Evolutionary conservation across 1,140 invertebrate genomes (phyloP), one percentile per base, ranked within the genome.

Genomic region (Coenobita brevimanus): DNA sequence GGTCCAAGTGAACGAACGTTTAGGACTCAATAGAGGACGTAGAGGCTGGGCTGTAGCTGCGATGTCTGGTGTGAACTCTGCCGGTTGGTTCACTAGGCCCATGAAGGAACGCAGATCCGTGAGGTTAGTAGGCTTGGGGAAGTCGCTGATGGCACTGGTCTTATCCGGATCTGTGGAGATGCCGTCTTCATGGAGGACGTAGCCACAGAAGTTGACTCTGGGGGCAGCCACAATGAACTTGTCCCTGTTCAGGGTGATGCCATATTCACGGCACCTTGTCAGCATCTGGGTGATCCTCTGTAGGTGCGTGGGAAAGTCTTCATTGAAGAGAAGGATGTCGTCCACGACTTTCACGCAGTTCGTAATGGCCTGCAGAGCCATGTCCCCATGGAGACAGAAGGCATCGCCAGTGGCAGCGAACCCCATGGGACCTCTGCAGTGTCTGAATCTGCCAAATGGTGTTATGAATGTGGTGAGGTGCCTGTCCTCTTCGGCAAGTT

Each of bases 141-240:
- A 71, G 36, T 71, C 67, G 2, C 30, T 50, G 46, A 50, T 50
- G 6, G 46, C 46, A 8, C 46, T 17, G 46, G 17, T 17, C 17
- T 50, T 69, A 13, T 27, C 64, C 10, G n/a, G 64, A 24, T 69
- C 64, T 17, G 64, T 2, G 10, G 64, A 69, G 33, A 69, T 69
- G 33, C 64, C 3, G 0, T 69, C 3, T 21, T 24, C 64, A 17
- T 13, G 24, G 64, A 69, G 64, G 10, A 24, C 24, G 33, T 69
- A 2, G 10, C 64, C 64, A 69, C 64, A 69, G 13, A 69, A 69
- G 64, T 69, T 69, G 13, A 4, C 64, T 0, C n/a, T 69, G 64
- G n/a, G n/a, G 60, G 33, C 24, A 36, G 69, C 69, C 38, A 71
- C 69, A 33, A 33, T 71, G 69, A 71, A 71, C 10, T 71, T 71